These are phyloP conservation scores for Ectemnius continuus DNA, from an alignment of 2,888 invertebrate genomes.

Conservation along the genomic window DNA sequence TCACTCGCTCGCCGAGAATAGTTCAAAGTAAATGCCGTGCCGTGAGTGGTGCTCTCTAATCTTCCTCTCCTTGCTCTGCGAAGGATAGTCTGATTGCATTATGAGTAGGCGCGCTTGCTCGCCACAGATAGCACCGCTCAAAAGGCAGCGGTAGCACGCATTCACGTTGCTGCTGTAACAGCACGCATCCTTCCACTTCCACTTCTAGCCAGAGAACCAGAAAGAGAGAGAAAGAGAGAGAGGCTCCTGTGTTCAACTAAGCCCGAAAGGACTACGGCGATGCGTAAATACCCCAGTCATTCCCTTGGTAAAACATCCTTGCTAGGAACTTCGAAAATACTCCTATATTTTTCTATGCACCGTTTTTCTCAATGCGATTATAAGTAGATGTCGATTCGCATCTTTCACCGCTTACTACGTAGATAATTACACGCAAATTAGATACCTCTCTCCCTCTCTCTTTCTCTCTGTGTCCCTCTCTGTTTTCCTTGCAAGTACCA, in stretches of 20 bases:
- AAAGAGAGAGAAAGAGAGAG: too few relatives aligned
- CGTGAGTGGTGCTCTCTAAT: slow-evolving; percentile 63
- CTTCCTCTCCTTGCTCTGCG: slow-evolving; percentile 55
- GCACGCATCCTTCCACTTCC: slow-evolving; percentile 4
- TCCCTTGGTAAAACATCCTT: too few relatives aligned
- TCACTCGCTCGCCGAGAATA: slow-evolving; percentile 55
- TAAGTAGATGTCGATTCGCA: too few relatives aligned
- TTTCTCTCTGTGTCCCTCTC: too few relatives aligned
- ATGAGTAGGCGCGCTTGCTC: slow-evolving; percentile 47
- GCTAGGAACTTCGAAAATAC: too few relatives aligned
- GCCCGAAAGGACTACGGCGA: not conserved
- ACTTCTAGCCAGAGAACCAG: not conserved
- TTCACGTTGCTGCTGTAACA: slow-evolving; percentile 42
- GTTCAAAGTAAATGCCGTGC: slow-evolving; percentile 66
- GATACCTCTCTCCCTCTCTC: too few relatives aligned
- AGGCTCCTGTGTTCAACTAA: not conserved
- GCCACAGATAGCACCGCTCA: slow-evolving; percentile 51
- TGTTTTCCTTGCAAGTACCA: too few relatives aligned
- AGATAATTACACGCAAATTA: too few relatives aligned
- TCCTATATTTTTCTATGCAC: too few relatives aligned
- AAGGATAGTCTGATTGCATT: slow-evolving; percentile 61
- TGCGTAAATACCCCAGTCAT: too few relatives aligned
- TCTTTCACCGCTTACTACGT: too few relatives aligned
- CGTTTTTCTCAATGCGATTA: too few relatives aligned
- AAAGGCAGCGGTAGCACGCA: slow-evolving; percentile 49